These are phyloP conservation scores for Drosophila murphyi DNA, from an alignment of 1,140 invertebrate species.

Conservation along the genomic window DNA sequence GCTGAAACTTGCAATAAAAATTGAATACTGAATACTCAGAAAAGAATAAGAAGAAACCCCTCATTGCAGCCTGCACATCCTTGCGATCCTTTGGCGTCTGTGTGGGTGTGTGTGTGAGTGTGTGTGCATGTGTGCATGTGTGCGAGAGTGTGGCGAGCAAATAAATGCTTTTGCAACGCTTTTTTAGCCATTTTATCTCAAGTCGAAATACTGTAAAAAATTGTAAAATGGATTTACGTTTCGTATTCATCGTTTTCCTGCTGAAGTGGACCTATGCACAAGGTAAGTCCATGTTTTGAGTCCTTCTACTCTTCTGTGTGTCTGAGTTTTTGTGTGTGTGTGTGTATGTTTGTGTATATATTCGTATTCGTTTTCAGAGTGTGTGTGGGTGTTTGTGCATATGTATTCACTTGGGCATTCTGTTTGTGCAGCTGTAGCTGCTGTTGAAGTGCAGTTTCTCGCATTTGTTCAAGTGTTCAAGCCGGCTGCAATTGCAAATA, in stretches of 20 bases:
- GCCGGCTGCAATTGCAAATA: constrained; percentile 65
- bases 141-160: constrained; percentile 53
- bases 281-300: constrained; percentile 63
- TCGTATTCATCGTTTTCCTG: constrained; percentile 83
- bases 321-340: constrained; percentile 14
- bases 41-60: constrained; percentile 3
- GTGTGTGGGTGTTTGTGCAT: constrained; percentile 12
- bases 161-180: constrained; percentile 77
- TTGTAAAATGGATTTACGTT: constrained; percentile 83
- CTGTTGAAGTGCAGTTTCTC: constrained; percentile 65
- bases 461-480: constrained; percentile 42
- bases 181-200: constrained; percentile 82
- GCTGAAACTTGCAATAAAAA: constrained; percentile 48
- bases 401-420: constrained; percentile 65
- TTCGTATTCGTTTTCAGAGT: constrained; percentile 20
- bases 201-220: constrained; percentile 78
- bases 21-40: constrained; percentile 31
- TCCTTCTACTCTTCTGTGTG: constrained; percentile 1
- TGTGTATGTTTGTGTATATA: constrained; percentile 6
- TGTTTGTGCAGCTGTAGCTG: constrained; percentile 70
- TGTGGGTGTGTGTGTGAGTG: constrained; percentile 36
- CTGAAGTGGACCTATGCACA: constrained; percentile 83
- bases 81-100: constrained; percentile 20
- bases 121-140: constrained; percentile 26
- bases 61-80: constrained; percentile 19